phyloP scores from a whole-genome alignment of 1,140 invertebrate species.

The Nebria ingens region DNA sequence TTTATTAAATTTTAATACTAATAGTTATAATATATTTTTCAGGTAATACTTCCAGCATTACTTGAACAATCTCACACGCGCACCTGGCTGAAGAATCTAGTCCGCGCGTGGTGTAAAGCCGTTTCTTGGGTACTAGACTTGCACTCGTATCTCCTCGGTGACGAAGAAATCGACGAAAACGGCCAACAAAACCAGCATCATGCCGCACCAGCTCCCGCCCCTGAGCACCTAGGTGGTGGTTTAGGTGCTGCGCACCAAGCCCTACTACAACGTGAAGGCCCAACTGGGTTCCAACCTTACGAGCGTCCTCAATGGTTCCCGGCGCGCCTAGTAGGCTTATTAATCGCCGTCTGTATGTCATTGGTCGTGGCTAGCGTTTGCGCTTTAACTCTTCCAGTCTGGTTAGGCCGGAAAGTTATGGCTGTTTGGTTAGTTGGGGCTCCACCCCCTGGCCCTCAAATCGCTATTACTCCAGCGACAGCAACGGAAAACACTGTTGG shows the following conservation, averaged over 20 bases:
- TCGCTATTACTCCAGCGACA: slow-evolving; percentile 18
- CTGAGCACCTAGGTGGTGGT: slow-evolving; percentile 40
- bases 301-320: slow-evolving; percentile 72
- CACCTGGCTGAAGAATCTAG: slow-evolving; percentile 79
- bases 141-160: slow-evolving; percentile 79
- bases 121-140: slow-evolving; percentile 80
- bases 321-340: slow-evolving; percentile 61
- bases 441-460: slow-evolving; percentile 31
- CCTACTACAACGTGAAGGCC: slow-evolving; percentile 61
- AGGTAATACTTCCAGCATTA: slow-evolving; percentile 89
- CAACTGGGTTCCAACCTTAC: slow-evolving; percentile 80
- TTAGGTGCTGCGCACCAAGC: slow-evolving; percentile 76
- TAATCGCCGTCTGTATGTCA: slow-evolving; percentile 74
- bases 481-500: slow-evolving; percentile 51
- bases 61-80: slow-evolving; percentile 93
- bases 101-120: slow-evolving; percentile 79
- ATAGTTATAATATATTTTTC: slow-evolving; percentile 13
- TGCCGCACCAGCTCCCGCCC: slow-evolving; percentile 25
- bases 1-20: neutral
- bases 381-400: slow-evolving; percentile 81
- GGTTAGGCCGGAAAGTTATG: slow-evolving; percentile 80
- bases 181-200: slow-evolving; percentile 15
- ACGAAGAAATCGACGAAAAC: slow-evolving; percentile 37
- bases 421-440: slow-evolving; percentile 64
- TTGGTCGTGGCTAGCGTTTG: slow-evolving; percentile 72